Base-by-base conservation (phyloP, 1,140 invertebrate species). In the Drosophila erecta region DNA sequence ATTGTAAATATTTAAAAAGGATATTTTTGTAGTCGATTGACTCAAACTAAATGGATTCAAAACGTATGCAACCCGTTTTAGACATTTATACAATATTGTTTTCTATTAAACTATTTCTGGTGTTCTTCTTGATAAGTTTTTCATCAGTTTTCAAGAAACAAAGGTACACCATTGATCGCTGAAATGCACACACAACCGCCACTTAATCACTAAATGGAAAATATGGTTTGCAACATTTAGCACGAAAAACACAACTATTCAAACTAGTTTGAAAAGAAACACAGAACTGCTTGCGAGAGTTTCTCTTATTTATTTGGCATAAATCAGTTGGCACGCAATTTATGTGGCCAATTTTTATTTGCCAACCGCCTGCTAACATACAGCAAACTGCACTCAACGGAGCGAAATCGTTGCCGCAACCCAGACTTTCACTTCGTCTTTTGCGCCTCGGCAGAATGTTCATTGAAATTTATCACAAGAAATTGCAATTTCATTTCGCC, bases 391-490 rank as follows among this genome's bases (percentile, higher is more conserved):
- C 79, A 83, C 75, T 83, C 79, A 79, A 79, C 71, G 65, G 65
- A 69, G 76, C 67, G 58, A 72, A 56, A 60, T 77, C 55, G 38
- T 56, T 58, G 60, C 61, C 47, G 38, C 46, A 55, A 40, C 50
- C 40, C 66, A 41, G 60, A 44, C 60, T 72, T 78, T 72, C 75
- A 78, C 66, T 64, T 62, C 64, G 47, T 43, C 61, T 69, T 69
- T 69, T 56, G 64, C 33, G 50, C 41, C 66, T 27, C 24, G 33
- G 53, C 57, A 65, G 50, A 65, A 83, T 72, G 79, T 54, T 78
- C 83, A 87, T 81, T 86, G 81, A 83, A 86, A 89, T 89, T 86
- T 89, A 86, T 86, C 71, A 86, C 83, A 86, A 86, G 79, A 86
- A 87, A 89, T 73, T 79, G 79, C 83, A 87, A 89, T 86, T 86